Evolutionary conservation across 2,113 vertebrate genomes (phyloP), one percentile per base, ranked within the genome.

Genomic region (Oncorhynchus kisutch): DNA sequence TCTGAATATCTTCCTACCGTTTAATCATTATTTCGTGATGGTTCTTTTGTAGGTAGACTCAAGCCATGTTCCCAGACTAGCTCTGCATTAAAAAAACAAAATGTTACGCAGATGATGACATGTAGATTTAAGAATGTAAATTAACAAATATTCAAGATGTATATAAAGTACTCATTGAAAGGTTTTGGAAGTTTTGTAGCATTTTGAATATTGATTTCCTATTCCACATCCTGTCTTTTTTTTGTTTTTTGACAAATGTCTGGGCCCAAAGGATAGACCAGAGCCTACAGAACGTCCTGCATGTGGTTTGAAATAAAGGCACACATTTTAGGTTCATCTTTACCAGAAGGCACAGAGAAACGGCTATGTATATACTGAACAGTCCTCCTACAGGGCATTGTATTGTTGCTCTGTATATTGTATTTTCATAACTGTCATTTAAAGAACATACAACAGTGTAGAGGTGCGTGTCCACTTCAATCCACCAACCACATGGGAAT

Each of bases 151-250:
- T 92, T 74, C 16, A 66, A 76, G 71, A 68, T 83, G 93, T 95
- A 93, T 96, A 94, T 96, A 95, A 54, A 54, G 14, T 90, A 91
- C 92, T 94, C 92, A 91, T 90, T 92, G 90, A 92, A 89, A 90
- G 79, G 89, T 91, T 77, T 91, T 92, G 84, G 81, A 89, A 83
- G 70, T 86, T 91, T 91, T 89, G 79, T 88, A 87, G 78, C 45
- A 81, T 78, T 78, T 86, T 81, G 78, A 69, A 88, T 86, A 79
- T 84, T 70, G 64, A 80, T 89, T 91, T 91, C 76, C 72, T 83
- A 82, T n/a, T 59, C 51, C 82, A 81, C 65, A 45, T 45, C 39
- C 39, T 45, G 66, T 73, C 59, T 25, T 72, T 24, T 51, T 27
- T 79, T 34, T 48, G 0, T 73, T 66, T 71, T 13, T 13, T 45